Conservation (phyloP, 1,140 invertebrate genomes). For the Argopecten irradians region DNA sequence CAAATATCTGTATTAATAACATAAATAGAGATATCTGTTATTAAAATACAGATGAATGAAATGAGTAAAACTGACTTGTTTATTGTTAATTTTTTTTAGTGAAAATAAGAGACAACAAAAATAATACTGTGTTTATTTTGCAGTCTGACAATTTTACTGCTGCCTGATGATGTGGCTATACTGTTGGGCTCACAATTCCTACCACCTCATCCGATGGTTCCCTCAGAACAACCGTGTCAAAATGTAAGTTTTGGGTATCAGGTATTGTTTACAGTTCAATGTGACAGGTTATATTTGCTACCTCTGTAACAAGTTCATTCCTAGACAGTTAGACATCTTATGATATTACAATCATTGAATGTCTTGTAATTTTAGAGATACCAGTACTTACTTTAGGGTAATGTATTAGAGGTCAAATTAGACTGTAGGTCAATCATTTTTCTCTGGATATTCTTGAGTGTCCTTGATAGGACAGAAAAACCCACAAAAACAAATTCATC, state of each 20-base stretch:
- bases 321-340: too few species aligned
- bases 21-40: background rate
- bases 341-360: too few species aligned
- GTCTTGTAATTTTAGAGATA: too few species aligned
- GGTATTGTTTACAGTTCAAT: too few species aligned
- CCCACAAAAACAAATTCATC: too few species aligned
- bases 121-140: background rate
- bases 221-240: slow-evolving; percentile 65
- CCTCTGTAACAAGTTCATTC: too few species aligned
- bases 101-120: background rate
- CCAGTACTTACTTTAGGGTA: too few species aligned
- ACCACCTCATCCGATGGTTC: slow-evolving; percentile 68
- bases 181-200: slow-evolving; percentile 61
- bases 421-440: too few species aligned
- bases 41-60: background rate
- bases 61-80: background rate
- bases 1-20: background rate
- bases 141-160: background rate
- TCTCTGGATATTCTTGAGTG: too few species aligned
- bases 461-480: too few species aligned
- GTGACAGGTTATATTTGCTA: too few species aligned
- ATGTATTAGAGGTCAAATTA: too few species aligned
- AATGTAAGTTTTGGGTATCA: slow-evolving; percentile 62
- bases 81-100: slow-evolving; percentile 19
- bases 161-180: slow-evolving; percentile 64